Evolutionary conservation across 2,113 vertebrate genomes (phyloP), one percentile per base, ranked within the genome.

Genomic region (Ictalurus punctatus): DNA sequence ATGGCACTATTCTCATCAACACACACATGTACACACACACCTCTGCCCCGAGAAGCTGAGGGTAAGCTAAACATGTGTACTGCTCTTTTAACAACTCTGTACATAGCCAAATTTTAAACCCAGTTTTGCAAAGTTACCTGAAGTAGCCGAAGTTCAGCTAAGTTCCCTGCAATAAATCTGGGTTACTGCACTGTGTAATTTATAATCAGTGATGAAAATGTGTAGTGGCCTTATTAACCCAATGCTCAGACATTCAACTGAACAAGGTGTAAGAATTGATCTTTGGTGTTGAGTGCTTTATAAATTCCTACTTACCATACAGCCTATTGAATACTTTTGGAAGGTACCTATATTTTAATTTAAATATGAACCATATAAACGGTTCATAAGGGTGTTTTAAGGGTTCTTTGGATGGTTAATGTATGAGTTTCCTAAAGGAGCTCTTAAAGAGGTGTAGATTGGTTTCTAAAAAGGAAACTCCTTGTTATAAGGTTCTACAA

Each of bases 131-230:
- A 48, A 80, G 25, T 63, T 81, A 73, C 54, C 52, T 79, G 13
- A 65, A 65, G 59, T 63, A n/a, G 84, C 19, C 48, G 44, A 74
- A 56, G 69, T 74, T 74, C 84, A 71, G 59, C 13, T 27, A 48
- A 67, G 82, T 67, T 30, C 44, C 37, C 13, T 12, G 65, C 27
- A 23, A 65, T 21, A 85, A 40, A 61, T 44, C 34, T 65, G 19
- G 10, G 37, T 83, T 65, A 65, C 37, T 63, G 37, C 34, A 65
- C 59, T 25, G 10, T n/a, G 12, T 65, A 25, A 84, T 84, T 83
- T 65, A 40, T 83, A 83, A 83, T 83, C 61, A 63, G 82, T 27
- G 34, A 21, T 37, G 34, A 83, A 63, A 83, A 83, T 61, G 58
- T 65, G 59, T 65, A 44, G 40, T 65, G 59, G 59, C 34, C 59